Conservation (phyloP, 1,140 invertebrate genomes). For the Monochamus saltuarius region DNA sequence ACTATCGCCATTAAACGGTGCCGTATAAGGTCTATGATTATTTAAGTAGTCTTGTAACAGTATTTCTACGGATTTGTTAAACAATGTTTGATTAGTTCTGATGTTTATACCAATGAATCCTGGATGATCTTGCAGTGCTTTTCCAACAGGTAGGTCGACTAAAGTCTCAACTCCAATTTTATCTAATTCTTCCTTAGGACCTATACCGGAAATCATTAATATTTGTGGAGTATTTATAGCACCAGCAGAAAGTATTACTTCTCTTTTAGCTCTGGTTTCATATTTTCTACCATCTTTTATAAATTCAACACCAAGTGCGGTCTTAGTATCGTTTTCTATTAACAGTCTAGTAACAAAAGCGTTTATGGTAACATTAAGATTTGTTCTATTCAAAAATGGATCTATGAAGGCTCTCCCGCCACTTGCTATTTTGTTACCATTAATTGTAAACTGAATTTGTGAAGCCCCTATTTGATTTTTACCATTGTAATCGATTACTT, state of each 20-base stretch:
- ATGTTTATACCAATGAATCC: slow-evolving; percentile 12
- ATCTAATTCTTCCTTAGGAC: slow-evolving; percentile 65
- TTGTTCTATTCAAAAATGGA: slow-evolving; percentile 6
- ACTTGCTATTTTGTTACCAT: slow-evolving; percentile 55
- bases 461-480: slow-evolving; percentile 64
- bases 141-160: slow-evolving; percentile 50
- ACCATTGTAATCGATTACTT: slow-evolving; percentile 65
- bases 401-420: slow-evolving; percentile 57
- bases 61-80: slow-evolving; percentile 2
- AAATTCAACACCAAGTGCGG: slow-evolving; percentile 33
- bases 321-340: slow-evolving; percentile 33
- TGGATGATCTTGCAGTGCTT: slow-evolving; percentile 57
- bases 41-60: slow-evolving; percentile 19
- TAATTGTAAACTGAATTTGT: slow-evolving; percentile 66
- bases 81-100: slow-evolving; percentile 17
- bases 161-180: slow-evolving; percentile 40
- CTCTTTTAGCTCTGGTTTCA: slow-evolving; percentile 56
- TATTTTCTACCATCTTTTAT: slow-evolving; percentile 43
- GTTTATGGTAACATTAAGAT: slow-evolving; percentile 17
- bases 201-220: slow-evolving; percentile 74
- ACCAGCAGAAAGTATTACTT: slow-evolving; percentile 67
- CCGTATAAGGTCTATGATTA: slow-evolving; percentile 15
- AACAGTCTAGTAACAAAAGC: slow-evolving; percentile 51
- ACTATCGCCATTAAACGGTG: neutral
- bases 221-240: slow-evolving; percentile 62